Evolutionary conservation across 2,113 vertebrate genomes (phyloP).

Genomic region (Pedionomus torquatus): DNA sequence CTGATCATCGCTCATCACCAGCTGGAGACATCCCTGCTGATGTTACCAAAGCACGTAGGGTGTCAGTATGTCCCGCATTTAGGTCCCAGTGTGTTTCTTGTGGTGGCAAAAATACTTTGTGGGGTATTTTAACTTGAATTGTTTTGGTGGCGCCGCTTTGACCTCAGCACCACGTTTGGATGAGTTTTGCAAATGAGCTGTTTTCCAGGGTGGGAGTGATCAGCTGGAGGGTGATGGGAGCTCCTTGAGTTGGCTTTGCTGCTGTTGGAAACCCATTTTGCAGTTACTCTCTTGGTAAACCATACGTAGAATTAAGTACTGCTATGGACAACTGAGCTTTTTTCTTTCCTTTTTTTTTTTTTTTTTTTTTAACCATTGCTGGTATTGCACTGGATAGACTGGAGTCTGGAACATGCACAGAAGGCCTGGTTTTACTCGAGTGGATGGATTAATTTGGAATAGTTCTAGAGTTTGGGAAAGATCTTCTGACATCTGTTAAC

Average conservation of each 20-base stretch:
- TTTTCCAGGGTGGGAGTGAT: neutral
- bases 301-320: neutral
- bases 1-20: neutral
- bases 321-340: neutral
- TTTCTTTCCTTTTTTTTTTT: neutral
- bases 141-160: neutral
- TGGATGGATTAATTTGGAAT: neutral
- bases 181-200: neutral
- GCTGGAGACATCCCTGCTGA: neutral
- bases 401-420: neutral
- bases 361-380: neutral
- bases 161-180: neutral
- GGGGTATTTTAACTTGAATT: neutral
- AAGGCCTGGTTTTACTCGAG: neutral
- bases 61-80: neutral
- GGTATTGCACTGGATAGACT: neutral
- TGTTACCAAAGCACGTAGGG: neutral
- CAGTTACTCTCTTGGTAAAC: neutral
- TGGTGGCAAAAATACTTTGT: neutral
- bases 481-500: neutral
- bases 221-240: neutral
- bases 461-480: neutral
- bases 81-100: neutral
- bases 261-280: neutral
- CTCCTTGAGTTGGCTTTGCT: neutral